These are phyloP conservation scores for Syritta pipiens DNA, from an alignment of 2,888 invertebrate genomes.

Conservation along the genomic window DNA sequence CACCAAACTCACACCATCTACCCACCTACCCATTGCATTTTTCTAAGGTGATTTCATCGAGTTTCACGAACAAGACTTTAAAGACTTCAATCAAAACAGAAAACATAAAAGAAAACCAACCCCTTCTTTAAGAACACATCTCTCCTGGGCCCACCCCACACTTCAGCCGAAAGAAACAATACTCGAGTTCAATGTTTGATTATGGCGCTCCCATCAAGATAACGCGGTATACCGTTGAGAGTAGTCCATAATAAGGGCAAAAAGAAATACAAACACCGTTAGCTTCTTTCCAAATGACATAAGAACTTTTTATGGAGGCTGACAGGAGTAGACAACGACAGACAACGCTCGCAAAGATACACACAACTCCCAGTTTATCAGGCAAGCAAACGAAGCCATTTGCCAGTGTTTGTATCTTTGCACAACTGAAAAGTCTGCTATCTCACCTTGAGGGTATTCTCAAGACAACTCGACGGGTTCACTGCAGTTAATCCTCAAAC, in stretches of 20 bases:
- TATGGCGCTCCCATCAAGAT: slow-evolving; percentile 37
- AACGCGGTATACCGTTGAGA: slow-evolving; percentile 11
- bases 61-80: too few species aligned
- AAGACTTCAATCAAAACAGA: too few species aligned
- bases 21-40: too few species aligned
- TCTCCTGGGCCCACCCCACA: background rate
- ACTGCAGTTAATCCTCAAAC: background rate
- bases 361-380: slow-evolving; percentile 3
- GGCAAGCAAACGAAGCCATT: slow-evolving; percentile 6
- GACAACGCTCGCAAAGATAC: background rate
- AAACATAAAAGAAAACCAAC: slow-evolving; percentile 1
- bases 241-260: slow-evolving; percentile 16
- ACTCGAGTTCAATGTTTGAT: slow-evolving; percentile 54
- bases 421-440: background rate
- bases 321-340: too few species aligned
- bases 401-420: slow-evolving; percentile 4
- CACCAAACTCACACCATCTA: too few species aligned
- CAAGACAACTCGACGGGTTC: background rate
- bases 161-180: slow-evolving; percentile 12
- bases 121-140: background rate
- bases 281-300: slow-evolving; percentile 22
- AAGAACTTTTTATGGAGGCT: slow-evolving; percentile 27
- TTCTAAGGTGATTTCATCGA: too few species aligned
- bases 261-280: background rate
- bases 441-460: background rate